Evolutionary conservation across 2,888 invertebrate genomes (phyloP), one percentile per base, ranked within the genome.

Genomic region (Netelia virgata): DNA sequence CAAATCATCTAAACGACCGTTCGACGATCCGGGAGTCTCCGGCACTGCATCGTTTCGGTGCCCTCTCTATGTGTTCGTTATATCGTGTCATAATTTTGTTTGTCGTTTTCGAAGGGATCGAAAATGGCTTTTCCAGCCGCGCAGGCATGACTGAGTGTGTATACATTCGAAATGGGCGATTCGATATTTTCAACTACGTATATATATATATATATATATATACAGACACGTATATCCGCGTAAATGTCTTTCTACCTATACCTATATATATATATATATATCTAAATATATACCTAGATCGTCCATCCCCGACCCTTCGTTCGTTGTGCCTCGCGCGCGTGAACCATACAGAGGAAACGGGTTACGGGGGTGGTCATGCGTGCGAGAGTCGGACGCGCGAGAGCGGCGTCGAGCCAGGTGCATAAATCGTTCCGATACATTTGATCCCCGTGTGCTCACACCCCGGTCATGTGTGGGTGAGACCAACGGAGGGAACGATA

Each of bases 361-460:
- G 74, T 70, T 82, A 84, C 82, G 70, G 70, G 78, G 69, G 84
- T 84, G 82, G 78, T 75, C 82, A 82, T 84, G 84, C 78, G 78
- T 84, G 82, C 70, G 57, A 68, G 74, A 69, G 69, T 70, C 74
- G 76, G 64, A 72, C 72, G 76, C 41, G 28, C 72, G 73, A 70
- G 81, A 78, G 82, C 84, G 80, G 64, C 78, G 76, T 86, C 84
- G 82, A 86, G 83, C 78, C 85, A 86, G 87, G 88, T 87, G 88
- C 85, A 88, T 88, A 87, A 88, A 88, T 88, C 88, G 86, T 88
- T 88, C 88, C 86, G 85, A 88, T 86, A 86, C 88, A 87, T 89
- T 89, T 87, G 85, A 88, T 87, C 80, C 53, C 79, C 68, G 77
- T 73, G 74, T 68, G 82, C 59, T 72, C 76, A 50, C 75, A 77